These are phyloP conservation scores for Pomatostomus ruficeps DNA, from an alignment of 2,113 vertebrate genomes.

Conservation along the genomic window DNA sequence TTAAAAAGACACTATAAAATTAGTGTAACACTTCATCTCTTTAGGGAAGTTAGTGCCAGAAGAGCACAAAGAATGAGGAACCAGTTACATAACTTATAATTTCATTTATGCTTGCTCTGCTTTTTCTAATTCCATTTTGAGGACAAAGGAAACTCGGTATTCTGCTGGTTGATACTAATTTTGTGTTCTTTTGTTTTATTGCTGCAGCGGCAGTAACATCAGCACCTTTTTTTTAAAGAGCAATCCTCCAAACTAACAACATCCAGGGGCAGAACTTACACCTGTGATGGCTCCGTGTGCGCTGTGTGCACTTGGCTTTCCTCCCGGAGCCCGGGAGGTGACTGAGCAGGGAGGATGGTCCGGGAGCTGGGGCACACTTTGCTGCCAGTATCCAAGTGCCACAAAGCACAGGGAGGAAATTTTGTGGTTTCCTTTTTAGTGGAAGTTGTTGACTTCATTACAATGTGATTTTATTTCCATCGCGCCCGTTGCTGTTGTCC, in stretches of 20 bases:
- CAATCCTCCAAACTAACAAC: background rate
- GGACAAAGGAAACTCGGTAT: background rate
- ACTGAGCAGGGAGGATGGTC: background rate
- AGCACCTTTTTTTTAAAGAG: conserved; percentile 10
- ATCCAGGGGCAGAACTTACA: conserved; percentile 49
- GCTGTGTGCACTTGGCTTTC: background rate
- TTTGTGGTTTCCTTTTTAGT: conserved; percentile 54
- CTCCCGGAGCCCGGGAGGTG: background rate
- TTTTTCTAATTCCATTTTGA: conserved; percentile 37
- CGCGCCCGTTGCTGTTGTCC: background rate
- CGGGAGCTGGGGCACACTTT: background rate
- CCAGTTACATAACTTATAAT: conserved; percentile 13
- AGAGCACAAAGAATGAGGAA: conserved; percentile 25
- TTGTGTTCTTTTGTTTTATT: conserved; percentile 7
- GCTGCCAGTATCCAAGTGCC: background rate
- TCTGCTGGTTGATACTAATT: background rate
- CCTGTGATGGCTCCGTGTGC: background rate
- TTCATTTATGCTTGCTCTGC: conserved; percentile 55
- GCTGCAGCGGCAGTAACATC: background rate
- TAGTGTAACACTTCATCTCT: background rate
- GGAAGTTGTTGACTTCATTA: conserved; percentile 25
- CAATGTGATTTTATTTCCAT: background rate
- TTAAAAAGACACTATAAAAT: background rate
- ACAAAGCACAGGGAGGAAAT: background rate
- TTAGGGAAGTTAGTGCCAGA: conserved; percentile 35